A percentile compares a stretch with the other conserved stretches of the same genome.
phyloP scores from a whole-genome alignment of 1,140 invertebrate genomes.

The Coenobita brevimanus region DNA sequence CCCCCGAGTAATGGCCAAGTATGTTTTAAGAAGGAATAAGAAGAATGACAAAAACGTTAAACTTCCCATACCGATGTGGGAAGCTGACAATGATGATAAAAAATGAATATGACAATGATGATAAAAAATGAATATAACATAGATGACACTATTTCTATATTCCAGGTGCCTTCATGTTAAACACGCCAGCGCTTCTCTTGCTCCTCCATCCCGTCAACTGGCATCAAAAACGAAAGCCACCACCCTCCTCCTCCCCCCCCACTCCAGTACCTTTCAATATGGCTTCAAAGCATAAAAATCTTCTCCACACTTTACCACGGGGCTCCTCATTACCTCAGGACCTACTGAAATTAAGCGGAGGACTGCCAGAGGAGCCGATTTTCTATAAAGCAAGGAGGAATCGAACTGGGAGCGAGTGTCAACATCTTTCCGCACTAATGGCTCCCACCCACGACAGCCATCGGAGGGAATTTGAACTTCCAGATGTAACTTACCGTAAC shows the following conservation, averaged over 20 bases:
- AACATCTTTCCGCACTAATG: too few relatives aligned
- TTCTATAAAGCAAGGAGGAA: background rate
- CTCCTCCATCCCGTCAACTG: conserved; percentile 17
- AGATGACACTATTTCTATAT: background rate
- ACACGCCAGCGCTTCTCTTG: background rate
- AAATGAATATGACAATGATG: too few relatives aligned
- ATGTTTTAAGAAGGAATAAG: too few relatives aligned
- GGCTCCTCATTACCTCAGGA: conserved; percentile 3
- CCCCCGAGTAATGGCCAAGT: too few relatives aligned
- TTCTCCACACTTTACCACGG: background rate
- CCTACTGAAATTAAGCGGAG: conserved; percentile 9
- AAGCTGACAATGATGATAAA: too few relatives aligned
- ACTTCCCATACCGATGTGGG: too few relatives aligned
- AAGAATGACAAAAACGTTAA: too few relatives aligned
- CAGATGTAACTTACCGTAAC: background rate
- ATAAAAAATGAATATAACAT: background rate
- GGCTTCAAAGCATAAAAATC: background rate
- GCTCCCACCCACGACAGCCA: too few relatives aligned
- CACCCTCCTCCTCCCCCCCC: background rate
- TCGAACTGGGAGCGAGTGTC: conserved; percentile 6
- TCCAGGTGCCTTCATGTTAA: background rate
- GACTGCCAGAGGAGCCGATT: background rate
- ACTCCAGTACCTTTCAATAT: too few relatives aligned
- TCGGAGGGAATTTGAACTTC: too few relatives aligned
- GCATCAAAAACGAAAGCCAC: background rate